Percentiles rank a stretch among this genome's conserved stretches.
Evolutionary conservation across 53 echinoderm and acorn worm genomes (phyloP).

Genomic region (Mesocentrotus franciscanus): DNA sequence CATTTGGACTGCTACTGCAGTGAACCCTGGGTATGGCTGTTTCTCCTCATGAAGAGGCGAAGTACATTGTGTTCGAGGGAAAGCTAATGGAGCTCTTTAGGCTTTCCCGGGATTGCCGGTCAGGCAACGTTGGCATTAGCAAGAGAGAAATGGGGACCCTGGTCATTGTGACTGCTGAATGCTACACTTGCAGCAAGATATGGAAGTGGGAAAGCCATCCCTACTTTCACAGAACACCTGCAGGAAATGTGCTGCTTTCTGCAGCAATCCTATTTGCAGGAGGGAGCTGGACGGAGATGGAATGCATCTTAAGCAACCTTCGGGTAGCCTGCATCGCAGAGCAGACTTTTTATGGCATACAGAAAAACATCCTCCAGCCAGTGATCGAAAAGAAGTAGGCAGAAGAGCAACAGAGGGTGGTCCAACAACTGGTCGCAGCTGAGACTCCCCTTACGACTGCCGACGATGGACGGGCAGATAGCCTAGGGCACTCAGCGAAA

Average conservation of each 20-base stretch:
- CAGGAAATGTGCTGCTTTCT: not conserved
- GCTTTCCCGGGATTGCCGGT: constrained; percentile 12
- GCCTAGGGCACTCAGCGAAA: constrained; percentile 75
- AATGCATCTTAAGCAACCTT: not conserved
- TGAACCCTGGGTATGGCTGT: not conserved
- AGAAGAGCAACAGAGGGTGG: not conserved
- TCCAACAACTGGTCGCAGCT: not conserved
- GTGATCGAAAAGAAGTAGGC: constrained; percentile 18
- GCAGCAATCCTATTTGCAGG: not conserved
- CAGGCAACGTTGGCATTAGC: not conserved
- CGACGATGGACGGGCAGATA: constrained; percentile 72
- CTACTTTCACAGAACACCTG: not conserved
- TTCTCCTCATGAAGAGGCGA: not conserved
- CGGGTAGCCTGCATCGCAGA: constrained; percentile 2
- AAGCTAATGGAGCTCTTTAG: not conserved
- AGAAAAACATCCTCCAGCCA: not conserved
- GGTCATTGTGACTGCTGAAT: not conserved
- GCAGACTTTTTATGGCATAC: constrained; percentile 4
- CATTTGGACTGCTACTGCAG: not conserved
- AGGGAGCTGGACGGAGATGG: constrained; percentile 13
- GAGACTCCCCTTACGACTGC: constrained; percentile 28
- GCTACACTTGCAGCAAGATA: not conserved
- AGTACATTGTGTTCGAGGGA: constrained; percentile 29
- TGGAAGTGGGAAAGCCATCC: constrained; percentile 34
- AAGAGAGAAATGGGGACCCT: not conserved